A percentile compares a stretch with the other conserved stretches of the same genome.
Conservation (phyloP, 2,113 vertebrate species). For the Speoplatyrhinus poulsoni region DNA sequence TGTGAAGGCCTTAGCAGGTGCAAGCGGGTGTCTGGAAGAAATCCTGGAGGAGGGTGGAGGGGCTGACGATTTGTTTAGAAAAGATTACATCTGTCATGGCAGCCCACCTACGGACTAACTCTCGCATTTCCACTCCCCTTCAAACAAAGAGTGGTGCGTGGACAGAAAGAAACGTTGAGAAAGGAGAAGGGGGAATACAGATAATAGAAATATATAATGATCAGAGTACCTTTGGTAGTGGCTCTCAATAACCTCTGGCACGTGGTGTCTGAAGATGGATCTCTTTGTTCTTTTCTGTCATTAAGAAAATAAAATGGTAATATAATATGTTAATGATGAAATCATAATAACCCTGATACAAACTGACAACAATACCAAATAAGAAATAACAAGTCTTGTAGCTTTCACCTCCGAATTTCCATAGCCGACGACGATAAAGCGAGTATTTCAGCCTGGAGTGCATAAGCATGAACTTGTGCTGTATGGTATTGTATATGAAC, state of each 20-base stretch:
- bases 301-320: constrained; percentile 25
- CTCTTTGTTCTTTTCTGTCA: constrained; percentile 93
- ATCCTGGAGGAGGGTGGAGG: constrained; percentile 37
- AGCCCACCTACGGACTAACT: constrained; percentile 56
- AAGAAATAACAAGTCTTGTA: neutral
- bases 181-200: constrained; percentile 8
- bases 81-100: constrained; percentile 69
- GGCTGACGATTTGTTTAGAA: constrained; percentile 66
- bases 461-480: constrained; percentile 20
- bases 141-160: neutral
- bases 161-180: constrained; percentile 22
- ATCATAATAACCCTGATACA: neutral
- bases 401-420: neutral
- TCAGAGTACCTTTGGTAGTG: constrained; percentile 88
- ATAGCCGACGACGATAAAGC: constrained; percentile 17
- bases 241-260: constrained; percentile 82
- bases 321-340: neutral
- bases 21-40: constrained; percentile 66
- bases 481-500: constrained; percentile 74
- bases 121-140: constrained; percentile 52
- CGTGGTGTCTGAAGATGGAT: constrained; percentile 87
- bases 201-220: constrained; percentile 30
- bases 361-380: neutral
- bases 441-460: constrained; percentile 59
- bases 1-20: constrained; percentile 65